phyloP scores from a whole-genome alignment of 2,113 vertebrate species.

The Erpornis zantholeuca region DNA sequence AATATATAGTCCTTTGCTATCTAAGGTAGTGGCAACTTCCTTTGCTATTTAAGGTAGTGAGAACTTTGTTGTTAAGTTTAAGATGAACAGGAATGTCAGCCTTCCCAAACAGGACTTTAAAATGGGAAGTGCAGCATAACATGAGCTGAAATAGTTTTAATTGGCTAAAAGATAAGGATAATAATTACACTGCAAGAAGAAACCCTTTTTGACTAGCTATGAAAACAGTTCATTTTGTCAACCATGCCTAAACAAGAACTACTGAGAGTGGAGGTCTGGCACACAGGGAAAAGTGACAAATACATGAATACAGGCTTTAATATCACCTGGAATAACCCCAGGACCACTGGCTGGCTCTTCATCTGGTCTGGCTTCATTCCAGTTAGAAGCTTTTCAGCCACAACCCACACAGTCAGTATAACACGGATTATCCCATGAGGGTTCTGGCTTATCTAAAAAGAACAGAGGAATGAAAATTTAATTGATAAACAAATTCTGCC shows the following conservation, averaged over 20 bases:
- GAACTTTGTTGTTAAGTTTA: background rate
- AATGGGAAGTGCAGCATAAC: background rate
- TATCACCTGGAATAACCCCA: background rate
- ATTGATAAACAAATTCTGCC: background rate
- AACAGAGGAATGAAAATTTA: background rate
- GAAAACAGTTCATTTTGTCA: background rate
- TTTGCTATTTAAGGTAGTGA: background rate
- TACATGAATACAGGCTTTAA: background rate
- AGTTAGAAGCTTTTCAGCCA: background rate
- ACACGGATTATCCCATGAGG: background rate
- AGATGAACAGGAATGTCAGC: background rate
- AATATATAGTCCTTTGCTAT: background rate
- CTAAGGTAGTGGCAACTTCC: background rate
- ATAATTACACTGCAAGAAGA: background rate
- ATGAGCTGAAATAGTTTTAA: background rate
- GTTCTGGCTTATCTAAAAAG: background rate
- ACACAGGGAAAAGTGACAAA: background rate
- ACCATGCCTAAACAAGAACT: background rate
- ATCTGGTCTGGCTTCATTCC: background rate
- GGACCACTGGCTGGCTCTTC: background rate
- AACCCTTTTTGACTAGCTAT: background rate
- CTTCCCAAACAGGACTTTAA: background rate
- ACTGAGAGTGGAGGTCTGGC: background rate
- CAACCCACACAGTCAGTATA: fast-evolving
- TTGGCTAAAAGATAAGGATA: background rate